phyloP scores from a whole-genome alignment of 2,797 vertebrate species.

The Diglossa cyanea region DNA sequence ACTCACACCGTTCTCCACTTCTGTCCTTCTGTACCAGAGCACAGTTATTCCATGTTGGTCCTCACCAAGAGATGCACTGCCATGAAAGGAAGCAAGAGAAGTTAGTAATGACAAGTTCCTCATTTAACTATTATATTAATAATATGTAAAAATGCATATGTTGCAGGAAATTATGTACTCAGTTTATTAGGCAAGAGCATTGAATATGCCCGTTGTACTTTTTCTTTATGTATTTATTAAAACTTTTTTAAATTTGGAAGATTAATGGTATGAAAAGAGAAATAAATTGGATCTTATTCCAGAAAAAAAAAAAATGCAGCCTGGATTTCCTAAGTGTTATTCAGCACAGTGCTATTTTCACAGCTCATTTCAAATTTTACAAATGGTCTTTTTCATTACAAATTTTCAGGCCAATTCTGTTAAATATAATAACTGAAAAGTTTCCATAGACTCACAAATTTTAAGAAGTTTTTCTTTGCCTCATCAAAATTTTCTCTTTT shows the following conservation, averaged over 20 bases:
- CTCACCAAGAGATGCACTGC: not conserved
- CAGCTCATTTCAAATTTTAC: not conserved
- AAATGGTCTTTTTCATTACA: not conserved
- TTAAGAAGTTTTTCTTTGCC: not conserved
- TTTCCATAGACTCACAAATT: not conserved
- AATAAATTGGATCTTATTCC: not conserved
- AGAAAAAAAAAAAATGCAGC: not conserved
- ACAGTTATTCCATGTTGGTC: rapidly evolving
- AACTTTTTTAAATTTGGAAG: not conserved
- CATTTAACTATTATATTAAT: not conserved
- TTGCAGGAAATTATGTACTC: not conserved
- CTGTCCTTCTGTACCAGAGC: rapidly evolving
- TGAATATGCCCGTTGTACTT: not conserved
- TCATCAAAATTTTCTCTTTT: not conserved
- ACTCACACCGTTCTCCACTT: not conserved
- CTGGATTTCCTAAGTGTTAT: not conserved
- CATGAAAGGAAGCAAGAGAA: not conserved
- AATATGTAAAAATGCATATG: not conserved
- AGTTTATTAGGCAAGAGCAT: not conserved
- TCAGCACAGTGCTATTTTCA: not conserved
- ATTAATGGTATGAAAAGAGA: not conserved
- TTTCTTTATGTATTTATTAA: not conserved
- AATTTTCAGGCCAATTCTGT: not conserved
- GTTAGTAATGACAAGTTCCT: not conserved
- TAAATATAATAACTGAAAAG: not conserved